Conservation (phyloP, 2,113 vertebrate species). For the Callaeas wilsoni region DNA sequence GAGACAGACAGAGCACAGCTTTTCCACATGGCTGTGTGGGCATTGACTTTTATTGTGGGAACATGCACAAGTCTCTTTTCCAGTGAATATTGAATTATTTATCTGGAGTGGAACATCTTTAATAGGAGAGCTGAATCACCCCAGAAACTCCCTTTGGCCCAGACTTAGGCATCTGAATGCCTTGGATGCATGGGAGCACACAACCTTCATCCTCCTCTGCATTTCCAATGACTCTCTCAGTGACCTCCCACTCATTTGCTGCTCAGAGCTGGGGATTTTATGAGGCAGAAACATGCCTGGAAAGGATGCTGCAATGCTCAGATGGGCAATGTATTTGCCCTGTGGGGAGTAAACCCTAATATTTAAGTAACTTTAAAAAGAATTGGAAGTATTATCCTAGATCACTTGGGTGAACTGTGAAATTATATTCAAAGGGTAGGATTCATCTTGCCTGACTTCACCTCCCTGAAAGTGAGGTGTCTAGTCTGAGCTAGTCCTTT, state of each 20-base stretch:
- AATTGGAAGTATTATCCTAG: neutral
- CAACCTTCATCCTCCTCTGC: neutral
- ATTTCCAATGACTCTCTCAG: neutral
- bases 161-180: neutral
- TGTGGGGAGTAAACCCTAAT: neutral
- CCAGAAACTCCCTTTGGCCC: constrained; percentile 39
- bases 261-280: neutral
- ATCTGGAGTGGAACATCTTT: constrained; percentile 24
- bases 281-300: neutral
- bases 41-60: constrained; percentile 36
- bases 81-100: constrained; percentile 24
- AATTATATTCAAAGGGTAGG: neutral
- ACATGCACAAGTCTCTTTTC: neutral
- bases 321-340: neutral
- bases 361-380: neutral
- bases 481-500: constrained; percentile 25
- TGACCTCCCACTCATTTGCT: neutral
- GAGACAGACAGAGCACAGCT: neutral
- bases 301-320: neutral
- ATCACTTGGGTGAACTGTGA: neutral
- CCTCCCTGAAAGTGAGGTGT: neutral
- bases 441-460: neutral
- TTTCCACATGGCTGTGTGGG: neutral
- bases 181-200: neutral
- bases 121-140: constrained; percentile 23